Conservation (phyloP, 1,140 invertebrate species). For the Archegozetes longisetosus region DNA sequence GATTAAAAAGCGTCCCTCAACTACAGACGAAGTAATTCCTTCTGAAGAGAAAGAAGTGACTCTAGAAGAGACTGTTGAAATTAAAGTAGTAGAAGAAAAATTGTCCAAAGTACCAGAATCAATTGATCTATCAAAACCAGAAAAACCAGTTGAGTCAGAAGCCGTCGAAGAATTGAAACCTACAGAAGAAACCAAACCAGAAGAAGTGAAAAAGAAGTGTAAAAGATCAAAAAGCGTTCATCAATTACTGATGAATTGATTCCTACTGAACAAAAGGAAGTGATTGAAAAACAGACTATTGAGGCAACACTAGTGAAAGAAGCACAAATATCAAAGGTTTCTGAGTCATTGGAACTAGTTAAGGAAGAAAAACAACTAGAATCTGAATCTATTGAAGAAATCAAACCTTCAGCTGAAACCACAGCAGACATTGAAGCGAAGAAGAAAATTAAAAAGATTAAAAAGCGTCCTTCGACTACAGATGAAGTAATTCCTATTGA, state of each 20-base stretch:
- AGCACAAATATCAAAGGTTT: too few relatives aligned
- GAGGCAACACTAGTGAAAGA: too few relatives aligned
- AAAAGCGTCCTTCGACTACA: background rate
- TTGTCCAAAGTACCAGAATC: background rate
- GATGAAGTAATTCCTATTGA: slow-evolving; percentile 5
- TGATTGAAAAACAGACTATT: too few relatives aligned
- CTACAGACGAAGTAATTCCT: background rate
- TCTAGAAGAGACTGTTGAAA: background rate
- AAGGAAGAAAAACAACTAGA: background rate
- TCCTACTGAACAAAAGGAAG: too few relatives aligned
- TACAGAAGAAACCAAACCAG: too few relatives aligned
- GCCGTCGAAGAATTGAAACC: too few relatives aligned
- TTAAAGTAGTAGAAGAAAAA: background rate
- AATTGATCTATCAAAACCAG: background rate
- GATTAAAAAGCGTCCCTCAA: background rate
- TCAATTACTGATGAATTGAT: too few relatives aligned
- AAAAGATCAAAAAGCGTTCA: too few relatives aligned
- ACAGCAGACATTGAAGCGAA: background rate
- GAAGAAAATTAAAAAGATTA: slow-evolving; percentile 7
- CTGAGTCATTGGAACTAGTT: too few relatives aligned
- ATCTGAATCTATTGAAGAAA: background rate
- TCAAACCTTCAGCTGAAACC: background rate
- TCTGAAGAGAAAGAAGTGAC: too few relatives aligned
- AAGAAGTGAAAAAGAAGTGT: too few relatives aligned
- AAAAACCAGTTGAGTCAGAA: too few relatives aligned